Evolutionary conservation across 2,888 invertebrate species (phyloP).

Genomic region (Sarcophaga rosellei): DNA sequence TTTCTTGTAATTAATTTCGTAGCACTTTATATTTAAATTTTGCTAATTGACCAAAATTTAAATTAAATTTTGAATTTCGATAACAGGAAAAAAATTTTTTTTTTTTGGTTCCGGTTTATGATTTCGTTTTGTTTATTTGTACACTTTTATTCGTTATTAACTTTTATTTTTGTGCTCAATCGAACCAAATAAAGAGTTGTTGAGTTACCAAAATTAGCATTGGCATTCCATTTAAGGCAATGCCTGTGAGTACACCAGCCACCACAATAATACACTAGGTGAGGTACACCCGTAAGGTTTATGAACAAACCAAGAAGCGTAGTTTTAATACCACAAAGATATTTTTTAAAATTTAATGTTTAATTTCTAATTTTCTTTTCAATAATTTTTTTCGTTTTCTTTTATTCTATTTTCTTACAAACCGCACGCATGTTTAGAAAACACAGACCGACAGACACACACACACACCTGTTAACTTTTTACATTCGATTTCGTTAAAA

Average conservation of each 20-base stretch:
- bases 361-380: background rate
- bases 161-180: constrained; percentile 34
- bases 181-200: constrained; percentile 55
- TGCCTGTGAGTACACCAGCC: background rate
- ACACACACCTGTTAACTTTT: constrained; percentile 35
- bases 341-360: constrained; percentile 42
- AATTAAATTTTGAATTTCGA: constrained; percentile 21
- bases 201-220: constrained; percentile 29
- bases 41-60: constrained; percentile 49
- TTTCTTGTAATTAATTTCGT: background rate
- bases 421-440: constrained; percentile 21
- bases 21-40: constrained; percentile 54
- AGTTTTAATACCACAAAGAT: background rate
- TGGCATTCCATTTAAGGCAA: constrained; percentile 46
- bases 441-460: background rate
- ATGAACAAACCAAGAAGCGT: constrained; percentile 36
- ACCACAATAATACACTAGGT: background rate
- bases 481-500: background rate
- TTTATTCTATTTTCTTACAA: background rate
- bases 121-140: constrained; percentile 30
- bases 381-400: background rate
- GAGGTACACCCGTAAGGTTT: background rate
- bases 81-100: background rate
- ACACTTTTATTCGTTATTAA: constrained; percentile 34
- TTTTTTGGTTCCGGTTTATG: constrained; percentile 52